phyloP scores from a whole-genome alignment of 2,888 invertebrate genomes.

The Dasypolia templi region DNA sequence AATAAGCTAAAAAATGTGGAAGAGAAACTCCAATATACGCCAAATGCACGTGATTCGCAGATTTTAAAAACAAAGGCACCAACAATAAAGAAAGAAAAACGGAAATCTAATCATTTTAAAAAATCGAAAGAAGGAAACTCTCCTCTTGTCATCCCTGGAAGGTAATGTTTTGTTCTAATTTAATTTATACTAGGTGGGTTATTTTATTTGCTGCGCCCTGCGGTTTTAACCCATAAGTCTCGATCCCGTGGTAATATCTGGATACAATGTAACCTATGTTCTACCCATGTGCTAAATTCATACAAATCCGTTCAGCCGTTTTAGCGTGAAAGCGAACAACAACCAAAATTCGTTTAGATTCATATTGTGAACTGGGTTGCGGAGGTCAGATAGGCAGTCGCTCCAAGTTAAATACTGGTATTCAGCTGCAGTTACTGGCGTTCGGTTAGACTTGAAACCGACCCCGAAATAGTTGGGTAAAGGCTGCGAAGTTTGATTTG shows the following conservation, averaged over 20 bases:
- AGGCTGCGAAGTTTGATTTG: neutral
- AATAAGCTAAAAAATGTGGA: slow-evolving; percentile 36
- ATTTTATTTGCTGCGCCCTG: too few species aligned
- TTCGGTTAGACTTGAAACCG: too few species aligned
- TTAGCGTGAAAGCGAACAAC: too few species aligned
- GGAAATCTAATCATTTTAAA: slow-evolving; percentile 45
- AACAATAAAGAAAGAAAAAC: slow-evolving; percentile 54
- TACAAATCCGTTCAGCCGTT: too few species aligned
- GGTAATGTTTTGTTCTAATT: slow-evolving; percentile 44
- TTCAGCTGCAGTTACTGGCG: neutral
- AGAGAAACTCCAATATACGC: slow-evolving; percentile 14
- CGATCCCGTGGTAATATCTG: too few species aligned
- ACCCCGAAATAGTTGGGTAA: too few species aligned
- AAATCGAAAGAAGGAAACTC: slow-evolving; percentile 42
- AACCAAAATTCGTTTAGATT: too few species aligned
- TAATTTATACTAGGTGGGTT: neutral
- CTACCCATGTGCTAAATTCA: too few species aligned
- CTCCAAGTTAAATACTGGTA: neutral
- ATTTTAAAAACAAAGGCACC: slow-evolving; percentile 31
- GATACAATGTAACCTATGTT: too few species aligned
- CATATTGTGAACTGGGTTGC: neutral
- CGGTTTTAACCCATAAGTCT: too few species aligned
- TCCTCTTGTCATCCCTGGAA: slow-evolving; percentile 36
- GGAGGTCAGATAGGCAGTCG: neutral
- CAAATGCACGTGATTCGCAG: slow-evolving; percentile 20